A percentile compares a stretch with the other conserved stretches of the same genome.
These are phyloP conservation scores for Leistus spinibarbis DNA, from an alignment of 2,888 invertebrate genomes.

Conservation along the genomic window DNA sequence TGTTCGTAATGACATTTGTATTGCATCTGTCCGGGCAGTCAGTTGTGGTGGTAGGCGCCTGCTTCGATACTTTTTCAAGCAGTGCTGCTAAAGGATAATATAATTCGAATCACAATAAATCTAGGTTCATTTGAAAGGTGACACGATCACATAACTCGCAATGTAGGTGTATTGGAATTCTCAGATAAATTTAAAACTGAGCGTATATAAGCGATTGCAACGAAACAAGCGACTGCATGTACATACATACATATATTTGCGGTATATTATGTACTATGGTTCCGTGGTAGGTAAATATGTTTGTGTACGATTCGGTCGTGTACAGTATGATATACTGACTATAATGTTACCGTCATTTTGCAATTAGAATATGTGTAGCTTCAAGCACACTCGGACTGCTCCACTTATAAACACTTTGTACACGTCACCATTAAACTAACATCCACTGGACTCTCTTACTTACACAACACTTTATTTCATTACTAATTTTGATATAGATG, in stretches of 20 bases:
- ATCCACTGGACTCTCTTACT: background rate
- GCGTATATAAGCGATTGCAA: background rate
- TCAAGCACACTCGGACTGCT: constrained; percentile 8
- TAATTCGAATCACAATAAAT: background rate
- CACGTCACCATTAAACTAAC: background rate
- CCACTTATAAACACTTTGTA: constrained; percentile 17
- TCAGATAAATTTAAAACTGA: background rate
- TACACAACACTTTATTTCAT: too few species aligned
- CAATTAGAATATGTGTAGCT: constrained; percentile 20
- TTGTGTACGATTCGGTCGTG: background rate
- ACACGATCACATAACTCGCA: background rate
- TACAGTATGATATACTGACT: constrained; percentile 8
- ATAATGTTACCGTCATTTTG: constrained; percentile 24
- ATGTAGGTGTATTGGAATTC: background rate
- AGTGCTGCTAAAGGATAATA: background rate
- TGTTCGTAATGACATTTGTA: too few species aligned
- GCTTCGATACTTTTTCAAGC: too few species aligned
- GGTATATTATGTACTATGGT: background rate
- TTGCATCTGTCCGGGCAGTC: too few species aligned
- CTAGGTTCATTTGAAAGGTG: background rate
- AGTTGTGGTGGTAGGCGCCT: too few species aligned
- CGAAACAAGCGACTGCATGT: background rate
- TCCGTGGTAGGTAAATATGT: background rate
- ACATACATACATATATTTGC: too few species aligned
- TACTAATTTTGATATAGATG: too few species aligned